Percentiles rank a stretch among this genome's conserved stretches.
These are phyloP conservation scores for Papilio xuthus DNA, from an alignment of 1,140 invertebrate species.

Conservation along the genomic window DNA sequence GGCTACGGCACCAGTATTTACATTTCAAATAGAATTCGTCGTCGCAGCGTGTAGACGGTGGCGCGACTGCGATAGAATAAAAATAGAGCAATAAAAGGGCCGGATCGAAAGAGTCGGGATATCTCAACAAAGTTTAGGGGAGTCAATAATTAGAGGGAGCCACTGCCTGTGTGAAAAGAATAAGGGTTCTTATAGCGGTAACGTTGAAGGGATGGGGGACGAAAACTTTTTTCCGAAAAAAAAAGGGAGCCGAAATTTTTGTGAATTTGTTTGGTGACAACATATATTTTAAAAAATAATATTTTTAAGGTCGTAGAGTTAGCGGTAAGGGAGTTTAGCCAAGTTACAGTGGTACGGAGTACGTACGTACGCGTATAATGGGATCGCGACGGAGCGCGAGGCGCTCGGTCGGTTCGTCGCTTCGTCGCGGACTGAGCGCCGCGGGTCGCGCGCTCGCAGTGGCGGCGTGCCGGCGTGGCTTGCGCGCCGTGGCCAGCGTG, in stretches of 20 bases:
- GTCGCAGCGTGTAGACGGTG: constrained; percentile 38
- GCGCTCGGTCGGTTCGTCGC: constrained; percentile 68
- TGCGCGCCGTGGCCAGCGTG: constrained; percentile 57
- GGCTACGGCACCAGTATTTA: constrained; percentile 36
- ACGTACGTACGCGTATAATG: constrained; percentile 46
- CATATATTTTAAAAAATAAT: not conserved
- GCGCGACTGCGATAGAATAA: constrained; percentile 49
- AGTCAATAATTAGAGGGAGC: constrained; percentile 77
- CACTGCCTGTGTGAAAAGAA: constrained; percentile 66
- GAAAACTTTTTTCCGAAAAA: constrained; percentile 66
- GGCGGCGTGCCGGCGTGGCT: constrained; percentile 47
- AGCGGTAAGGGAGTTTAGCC: not conserved
- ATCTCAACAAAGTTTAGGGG: constrained; percentile 74
- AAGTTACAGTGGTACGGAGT: constrained; percentile 32
- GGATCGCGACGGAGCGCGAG: constrained; percentile 58
- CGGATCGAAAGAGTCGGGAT: constrained; percentile 61
- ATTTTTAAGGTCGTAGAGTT: not conserved
- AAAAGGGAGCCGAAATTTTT: not conserved
- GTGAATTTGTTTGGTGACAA: not conserved
- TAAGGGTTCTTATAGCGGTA: constrained; percentile 74
- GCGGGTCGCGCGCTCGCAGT: constrained; percentile 35
- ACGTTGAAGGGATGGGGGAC: constrained; percentile 56
- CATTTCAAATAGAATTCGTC: constrained; percentile 35
- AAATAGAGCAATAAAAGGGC: constrained; percentile 67
- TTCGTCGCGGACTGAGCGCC: constrained; percentile 65